Percentiles rank a stretch among this genome's conserved stretches.
These are phyloP conservation scores for Petrosia ficiformis DNA, from an alignment of 37 sponge, comb jelly and placozoan species.

Conservation along the genomic window DNA sequence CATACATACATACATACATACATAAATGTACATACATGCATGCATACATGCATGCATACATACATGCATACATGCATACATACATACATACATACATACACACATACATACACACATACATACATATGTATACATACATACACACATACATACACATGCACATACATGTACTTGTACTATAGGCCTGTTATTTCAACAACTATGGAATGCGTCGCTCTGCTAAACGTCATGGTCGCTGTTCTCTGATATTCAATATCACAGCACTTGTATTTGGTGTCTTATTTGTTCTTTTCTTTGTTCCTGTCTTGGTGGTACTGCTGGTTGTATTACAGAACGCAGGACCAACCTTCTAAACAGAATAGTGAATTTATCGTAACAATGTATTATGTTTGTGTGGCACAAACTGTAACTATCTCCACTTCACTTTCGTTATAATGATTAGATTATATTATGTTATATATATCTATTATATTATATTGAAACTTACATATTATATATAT, in stretches of 20 bases:
- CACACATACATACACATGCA: conserved; percentile 37
- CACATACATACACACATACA: conserved; percentile 30
- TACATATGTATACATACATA: conserved; percentile 23
- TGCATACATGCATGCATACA: conserved; percentile 9
- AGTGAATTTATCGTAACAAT: not conserved
- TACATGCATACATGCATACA: conserved; percentile 17
- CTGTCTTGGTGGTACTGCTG: not conserved
- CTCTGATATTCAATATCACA: not conserved
- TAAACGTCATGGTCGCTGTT: not conserved
- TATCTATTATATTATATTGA: too few relatives aligned
- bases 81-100: conserved; percentile 25
- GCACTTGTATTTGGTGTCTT: not conserved
- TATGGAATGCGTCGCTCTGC: not conserved
- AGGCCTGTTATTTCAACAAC: not conserved
- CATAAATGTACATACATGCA: conserved; percentile 9
- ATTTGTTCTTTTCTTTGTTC: not conserved
- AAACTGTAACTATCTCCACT: too few relatives aligned
- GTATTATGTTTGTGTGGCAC: too few relatives aligned
- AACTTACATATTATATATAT: too few relatives aligned
- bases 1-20: conserved; percentile 22
- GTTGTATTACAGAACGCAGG: too few relatives aligned
- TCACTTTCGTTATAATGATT: too few relatives aligned
- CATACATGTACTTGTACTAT: not conserved
- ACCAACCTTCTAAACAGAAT: not conserved
- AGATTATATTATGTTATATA: too few relatives aligned